phyloP scores from a whole-genome alignment of 2,888 invertebrate genomes.

The Carabus problematicus region DNA sequence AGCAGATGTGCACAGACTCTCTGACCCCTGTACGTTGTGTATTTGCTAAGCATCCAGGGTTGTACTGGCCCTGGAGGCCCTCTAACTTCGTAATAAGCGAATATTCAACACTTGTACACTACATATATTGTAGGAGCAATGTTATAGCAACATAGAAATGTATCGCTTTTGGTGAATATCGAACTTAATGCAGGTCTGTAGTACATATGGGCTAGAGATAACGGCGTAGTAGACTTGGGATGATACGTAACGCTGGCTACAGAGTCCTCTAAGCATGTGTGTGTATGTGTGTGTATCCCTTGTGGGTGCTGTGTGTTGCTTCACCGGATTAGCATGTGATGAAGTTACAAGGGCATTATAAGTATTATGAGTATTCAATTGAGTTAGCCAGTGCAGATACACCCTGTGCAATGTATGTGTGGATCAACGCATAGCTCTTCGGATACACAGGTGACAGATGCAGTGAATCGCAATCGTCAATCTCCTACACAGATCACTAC shows the following conservation, averaged over 20 bases:
- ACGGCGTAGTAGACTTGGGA: too few species aligned
- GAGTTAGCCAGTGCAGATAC: constrained; percentile 23
- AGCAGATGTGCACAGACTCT: too few species aligned
- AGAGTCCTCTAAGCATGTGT: not conserved
- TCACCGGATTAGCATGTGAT: constrained; percentile 42
- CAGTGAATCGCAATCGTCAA: not conserved
- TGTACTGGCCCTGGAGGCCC: not conserved
- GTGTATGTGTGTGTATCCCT: not conserved
- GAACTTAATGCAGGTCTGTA: too few species aligned
- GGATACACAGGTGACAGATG: constrained; percentile 25
- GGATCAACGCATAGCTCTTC: not conserved
- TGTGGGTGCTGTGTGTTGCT: constrained; percentile 13
- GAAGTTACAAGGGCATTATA: constrained; percentile 41
- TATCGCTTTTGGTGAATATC: too few species aligned
- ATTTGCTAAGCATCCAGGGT: too few species aligned
- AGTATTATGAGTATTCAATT: constrained; percentile 43
- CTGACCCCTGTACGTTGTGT: too few species aligned
- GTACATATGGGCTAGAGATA: too few species aligned
- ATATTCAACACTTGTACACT: too few species aligned
- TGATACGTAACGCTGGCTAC: not conserved
- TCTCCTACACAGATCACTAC: too few species aligned
- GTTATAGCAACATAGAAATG: too few species aligned
- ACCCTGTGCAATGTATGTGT: not conserved
- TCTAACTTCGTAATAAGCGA: not conserved
- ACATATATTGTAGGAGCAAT: too few species aligned